Conservation (phyloP, 2,797 vertebrate species). For the Pterois miles region DNA sequence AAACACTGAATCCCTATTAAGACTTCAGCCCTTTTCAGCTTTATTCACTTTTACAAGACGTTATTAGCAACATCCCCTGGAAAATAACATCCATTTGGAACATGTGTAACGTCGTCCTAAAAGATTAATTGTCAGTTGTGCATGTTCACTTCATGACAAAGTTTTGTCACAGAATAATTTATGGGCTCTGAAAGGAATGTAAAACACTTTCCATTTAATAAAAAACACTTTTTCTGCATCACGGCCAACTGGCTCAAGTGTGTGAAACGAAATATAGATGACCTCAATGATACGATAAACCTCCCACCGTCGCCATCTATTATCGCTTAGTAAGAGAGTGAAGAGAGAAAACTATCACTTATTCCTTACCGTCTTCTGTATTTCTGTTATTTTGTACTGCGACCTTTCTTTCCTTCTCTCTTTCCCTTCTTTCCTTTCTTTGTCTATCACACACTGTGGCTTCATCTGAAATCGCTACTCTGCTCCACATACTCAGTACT, state of each 20-base stretch:
- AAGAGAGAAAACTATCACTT: too few relatives aligned
- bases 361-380: neutral
- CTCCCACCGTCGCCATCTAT: slow-evolving; percentile 2
- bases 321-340: too few relatives aligned
- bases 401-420: neutral
- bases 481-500: too few relatives aligned
- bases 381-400: neutral
- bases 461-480: too few relatives aligned
- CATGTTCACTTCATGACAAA: slow-evolving; percentile 31
- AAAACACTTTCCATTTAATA: slow-evolving; percentile 67
- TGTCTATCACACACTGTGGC: neutral
- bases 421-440: neutral
- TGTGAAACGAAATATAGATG: slow-evolving; percentile 77
- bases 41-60: slow-evolving; percentile 46
- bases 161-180: slow-evolving; percentile 74
- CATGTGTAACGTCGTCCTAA: slow-evolving; percentile 53
- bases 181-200: slow-evolving; percentile 69
- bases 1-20: slow-evolving; percentile 82
- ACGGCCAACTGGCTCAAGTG: slow-evolving; percentile 23
- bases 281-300: slow-evolving; percentile 26
- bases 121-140: slow-evolving; percentile 73
- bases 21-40: slow-evolving; percentile 52
- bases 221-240: slow-evolving; percentile 32
- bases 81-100: slow-evolving; percentile 62
- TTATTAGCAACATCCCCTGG: slow-evolving; percentile 40